These are phyloP conservation scores for Botia kubotai DNA, from an alignment of 2,797 vertebrate species.

Conservation along the genomic window DNA sequence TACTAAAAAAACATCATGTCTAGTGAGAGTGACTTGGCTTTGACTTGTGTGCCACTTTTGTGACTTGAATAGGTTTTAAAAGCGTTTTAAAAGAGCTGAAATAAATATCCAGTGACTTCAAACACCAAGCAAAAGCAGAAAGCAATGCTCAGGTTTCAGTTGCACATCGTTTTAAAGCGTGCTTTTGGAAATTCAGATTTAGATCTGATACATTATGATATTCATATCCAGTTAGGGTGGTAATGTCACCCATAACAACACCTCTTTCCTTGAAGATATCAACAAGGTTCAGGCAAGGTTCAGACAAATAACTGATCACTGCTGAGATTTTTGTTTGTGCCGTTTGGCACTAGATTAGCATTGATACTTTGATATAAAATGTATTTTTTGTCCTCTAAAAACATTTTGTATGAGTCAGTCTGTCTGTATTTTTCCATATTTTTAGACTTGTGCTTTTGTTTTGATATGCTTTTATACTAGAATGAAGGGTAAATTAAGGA, in stretches of 20 bases:
- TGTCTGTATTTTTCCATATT: slow-evolving; percentile 1
- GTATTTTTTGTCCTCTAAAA: background rate
- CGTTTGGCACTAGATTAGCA: background rate
- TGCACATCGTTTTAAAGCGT: slow-evolving; percentile 10
- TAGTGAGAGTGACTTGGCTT: background rate
- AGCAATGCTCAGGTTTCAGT: slow-evolving; percentile 6
- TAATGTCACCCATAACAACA: slow-evolving; percentile 34
- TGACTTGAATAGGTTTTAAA: background rate
- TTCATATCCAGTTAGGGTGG: slow-evolving; percentile 9
- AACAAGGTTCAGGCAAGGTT: background rate
- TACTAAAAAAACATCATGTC: background rate
- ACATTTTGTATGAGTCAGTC: slow-evolving; percentile 7
- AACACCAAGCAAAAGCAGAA: slow-evolving; percentile 11
- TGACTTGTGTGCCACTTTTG: slow-evolving; percentile 15
- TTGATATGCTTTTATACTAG: slow-evolving; percentile 22
- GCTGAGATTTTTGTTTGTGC: background rate
- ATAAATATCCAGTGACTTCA: slow-evolving; percentile 54
- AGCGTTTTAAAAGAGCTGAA: slow-evolving; percentile 17
- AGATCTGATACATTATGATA: background rate
- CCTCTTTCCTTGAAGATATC: background rate
- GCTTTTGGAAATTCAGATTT: slow-evolving; percentile 34
- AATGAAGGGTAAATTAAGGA: slow-evolving; percentile 9
- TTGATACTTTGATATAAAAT: slow-evolving; percentile 18
- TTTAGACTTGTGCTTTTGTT: slow-evolving; percentile 29
- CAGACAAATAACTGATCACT: background rate